Base-by-base conservation (phyloP, 1,140 invertebrate genomes). In the Diachasmimorpha longicaudata region DNA sequence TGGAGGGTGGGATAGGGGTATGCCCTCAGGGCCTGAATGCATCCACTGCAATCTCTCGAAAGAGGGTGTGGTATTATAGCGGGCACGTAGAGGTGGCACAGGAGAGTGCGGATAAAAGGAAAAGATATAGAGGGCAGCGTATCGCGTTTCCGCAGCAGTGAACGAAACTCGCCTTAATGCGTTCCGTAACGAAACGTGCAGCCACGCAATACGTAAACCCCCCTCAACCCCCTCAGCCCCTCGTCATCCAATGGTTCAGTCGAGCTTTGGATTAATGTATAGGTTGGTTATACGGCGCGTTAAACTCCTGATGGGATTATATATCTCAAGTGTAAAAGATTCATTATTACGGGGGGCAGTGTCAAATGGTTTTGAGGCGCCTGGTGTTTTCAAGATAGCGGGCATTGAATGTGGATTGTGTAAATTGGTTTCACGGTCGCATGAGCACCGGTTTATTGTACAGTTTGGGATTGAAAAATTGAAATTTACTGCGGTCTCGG, bases 101-200 rank as follows among this genome's bases (percentile, higher is more conserved):
- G n/a, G n/a, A 52, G 16, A 13, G 48, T 16, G 10, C 13, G 48
- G n/a, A 52, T 52, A 75, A 39, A 63, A 21, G 44, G 67, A 67
- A 39, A 74, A 31, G 21, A 69, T 74, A 52, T 52, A 52, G 48
- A 16, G 48, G 48, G 48, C 48, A 76, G 82, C 79, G 76, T 85
- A 87, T 87, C 86, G 81, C 81, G 80, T 87, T 87, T 87, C 86
- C 85, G 79, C 84, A 85, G 84, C 79, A 83, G 74, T 85, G 84
- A 81, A 79, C 84, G 81, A 73, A 77, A 78, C 70, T 55, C 79
- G 75, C 78, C 79, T 83, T 84, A 83, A 83, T 79, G 77, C 72
- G 37, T 70, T 68, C 71, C 79, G 73, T 84, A 82, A 84, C 82
- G 77, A 83, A 84, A 85, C 73, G 69, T 39, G 9, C 42, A 70